phyloP scores from a whole-genome alignment of 2,113 vertebrate genomes.

The Brachionichthys hirsutus region DNA sequence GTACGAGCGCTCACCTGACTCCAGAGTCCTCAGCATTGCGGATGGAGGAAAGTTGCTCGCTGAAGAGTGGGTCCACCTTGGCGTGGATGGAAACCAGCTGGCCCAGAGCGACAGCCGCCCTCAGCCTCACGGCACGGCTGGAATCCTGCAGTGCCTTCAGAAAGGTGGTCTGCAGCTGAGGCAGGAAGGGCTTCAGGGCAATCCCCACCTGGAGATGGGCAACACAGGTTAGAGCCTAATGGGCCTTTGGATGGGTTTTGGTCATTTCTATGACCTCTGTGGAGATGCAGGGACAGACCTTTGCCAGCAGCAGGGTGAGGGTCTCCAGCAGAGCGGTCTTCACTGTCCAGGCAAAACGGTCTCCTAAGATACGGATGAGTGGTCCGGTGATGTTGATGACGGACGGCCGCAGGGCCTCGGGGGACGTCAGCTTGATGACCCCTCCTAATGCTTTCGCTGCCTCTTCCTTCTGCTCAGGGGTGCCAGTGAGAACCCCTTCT shows the following conservation, averaged over 20 bases:
- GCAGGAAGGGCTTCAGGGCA: slow-evolving; percentile 95
- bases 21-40: slow-evolving; percentile 91
- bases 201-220: slow-evolving; percentile 85
- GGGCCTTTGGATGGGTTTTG: neutral
- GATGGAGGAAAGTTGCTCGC: slow-evolving; percentile 88
- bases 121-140: slow-evolving; percentile 89
- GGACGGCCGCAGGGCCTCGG: slow-evolving; percentile 92
- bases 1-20: slow-evolving; percentile 78
- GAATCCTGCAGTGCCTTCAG: slow-evolving; percentile 95
- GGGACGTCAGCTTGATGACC: slow-evolving; percentile 92
- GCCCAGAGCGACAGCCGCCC: slow-evolving; percentile 91
- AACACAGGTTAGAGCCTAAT: slow-evolving; percentile 3
- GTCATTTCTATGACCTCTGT: neutral
- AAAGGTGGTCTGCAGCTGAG: slow-evolving; percentile 97
- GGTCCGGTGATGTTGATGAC: slow-evolving; percentile 97
- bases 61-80: slow-evolving; percentile 97
- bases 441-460: slow-evolving; percentile 92
- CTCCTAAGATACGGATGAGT: slow-evolving; percentile 95
- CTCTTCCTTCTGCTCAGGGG: slow-evolving; percentile 96
- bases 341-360: slow-evolving; percentile 93
- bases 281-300: slow-evolving; percentile 75
- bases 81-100: slow-evolving; percentile 93
- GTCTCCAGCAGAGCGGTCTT: slow-evolving; percentile 96
- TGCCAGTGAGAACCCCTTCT: slow-evolving; percentile 94
- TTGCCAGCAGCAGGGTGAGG: slow-evolving; percentile 90